These are phyloP conservation scores for Cacoxenus indagator DNA, from an alignment of 2,888 invertebrate species.

Conservation along the genomic window DNA sequence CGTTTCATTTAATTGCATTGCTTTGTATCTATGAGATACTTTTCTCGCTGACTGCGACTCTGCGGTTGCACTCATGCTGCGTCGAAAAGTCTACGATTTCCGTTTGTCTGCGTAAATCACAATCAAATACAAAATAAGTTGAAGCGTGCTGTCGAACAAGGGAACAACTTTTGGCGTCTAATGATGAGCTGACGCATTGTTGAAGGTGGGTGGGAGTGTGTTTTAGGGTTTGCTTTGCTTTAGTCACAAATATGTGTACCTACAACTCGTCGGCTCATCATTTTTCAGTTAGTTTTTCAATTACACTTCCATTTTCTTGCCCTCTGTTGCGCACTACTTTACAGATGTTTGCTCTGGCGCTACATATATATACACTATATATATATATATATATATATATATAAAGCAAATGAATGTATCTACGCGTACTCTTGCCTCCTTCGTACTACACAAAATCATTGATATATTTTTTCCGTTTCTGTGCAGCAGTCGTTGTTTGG, in stretches of 20 bases:
- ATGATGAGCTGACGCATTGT: no score
- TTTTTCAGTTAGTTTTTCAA: constrained; percentile 41
- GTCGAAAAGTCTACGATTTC: constrained; percentile 65
- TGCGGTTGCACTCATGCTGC: constrained; percentile 60
- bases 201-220: no score
- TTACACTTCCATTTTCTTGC: not conserved
- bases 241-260: constrained; percentile 43
- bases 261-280: constrained; percentile 61
- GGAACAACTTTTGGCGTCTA: no score
- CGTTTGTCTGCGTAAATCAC: constrained; percentile 60
- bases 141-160: constrained; percentile 20
- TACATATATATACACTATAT: no score
- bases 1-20: constrained; percentile 1
- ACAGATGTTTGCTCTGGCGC: constrained; percentile 35
- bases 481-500: constrained; percentile 51
- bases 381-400: not conserved
- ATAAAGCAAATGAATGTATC: not conserved
- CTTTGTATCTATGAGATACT: constrained; percentile 1
- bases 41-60: constrained; percentile 44
- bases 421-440: not conserved
- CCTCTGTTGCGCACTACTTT: not conserved
- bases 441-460: constrained; percentile 8
- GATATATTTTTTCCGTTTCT: constrained; percentile 31
- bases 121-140: no score
- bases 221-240: no score